Base-by-base conservation (phyloP, 2,797 vertebrate species). In the Pteronotus mesoamericanus region DNA sequence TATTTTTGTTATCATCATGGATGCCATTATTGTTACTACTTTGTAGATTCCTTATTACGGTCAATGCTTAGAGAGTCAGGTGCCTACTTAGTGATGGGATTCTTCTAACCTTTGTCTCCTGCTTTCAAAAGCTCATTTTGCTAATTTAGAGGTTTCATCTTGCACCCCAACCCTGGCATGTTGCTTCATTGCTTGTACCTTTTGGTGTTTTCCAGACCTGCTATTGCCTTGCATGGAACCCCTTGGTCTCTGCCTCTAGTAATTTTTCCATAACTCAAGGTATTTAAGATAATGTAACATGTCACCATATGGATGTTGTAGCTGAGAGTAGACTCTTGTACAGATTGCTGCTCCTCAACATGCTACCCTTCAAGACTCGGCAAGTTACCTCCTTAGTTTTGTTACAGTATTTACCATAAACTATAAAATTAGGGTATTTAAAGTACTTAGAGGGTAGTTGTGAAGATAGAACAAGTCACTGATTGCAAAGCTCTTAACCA, bases 241-340 rank as follows among this genome's bases (percentile, higher is more conserved):
- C 10, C 37, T 48, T 34, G 59, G 44, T 72, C 59, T 83, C n/a
- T 10, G 21, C 37, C 21, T 42, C 1, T 21, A 53, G 55, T 15
- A 10, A 14, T 46, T 68, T 26, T 46, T 26, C 32, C 39, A 15
- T 53, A n/a, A 19, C 4, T 46, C 9, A 0, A 12, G 48, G 21
- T 34, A 21, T 55, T 71, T n/a, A 44, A 66, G 7, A 9, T 22
- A 44, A 19, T 11, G 14, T 9, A 44, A 1, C 26, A 7, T 39
- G 32, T 19, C 10, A 4, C 24, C 22, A 2, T 0, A 2, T 11
- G 2, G 16, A n/a, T n/a, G n/a, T n/a, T n/a, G n/a, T n/a, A n/a
- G n/a, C n/a, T n/a, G 26, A n/a, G 1, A 12, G n/a, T 15, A 18
- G 22, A 24, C n/a, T 42, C 6, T 59, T 9, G 3, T 46, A 26